Conservation (phyloP, 2,888 invertebrate genomes). For the Cerastoderma edule region DNA sequence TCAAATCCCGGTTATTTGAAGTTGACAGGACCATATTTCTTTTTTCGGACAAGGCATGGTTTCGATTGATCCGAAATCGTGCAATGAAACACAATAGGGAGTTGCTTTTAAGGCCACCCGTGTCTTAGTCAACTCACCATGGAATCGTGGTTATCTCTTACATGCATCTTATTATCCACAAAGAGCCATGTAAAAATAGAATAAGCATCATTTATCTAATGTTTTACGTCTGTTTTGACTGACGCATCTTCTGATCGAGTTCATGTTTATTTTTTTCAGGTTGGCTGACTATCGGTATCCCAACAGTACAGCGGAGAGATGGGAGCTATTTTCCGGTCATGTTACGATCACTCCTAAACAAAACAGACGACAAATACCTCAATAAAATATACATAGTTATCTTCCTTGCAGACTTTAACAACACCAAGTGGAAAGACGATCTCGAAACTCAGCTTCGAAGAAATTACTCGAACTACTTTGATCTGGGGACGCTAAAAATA, state of each 20-base stretch:
- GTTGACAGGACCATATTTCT: no score
- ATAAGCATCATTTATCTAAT: neutral
- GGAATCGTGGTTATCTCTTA: no score
- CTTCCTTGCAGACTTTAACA: conserved; percentile 83
- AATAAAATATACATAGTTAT: conserved; percentile 81
- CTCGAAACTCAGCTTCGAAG: conserved; percentile 61
- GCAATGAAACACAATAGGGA: no score
- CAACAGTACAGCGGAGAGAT: conserved; percentile 82
- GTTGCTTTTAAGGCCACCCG: no score
- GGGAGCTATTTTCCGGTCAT: conserved; percentile 82
- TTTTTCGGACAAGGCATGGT: no score
- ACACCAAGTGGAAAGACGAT: conserved; percentile 59
- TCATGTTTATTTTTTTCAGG: conserved; percentile 68
- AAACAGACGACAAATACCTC: conserved; percentile 77
- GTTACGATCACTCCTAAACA: conserved; percentile 80
- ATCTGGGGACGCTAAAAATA: conserved; percentile 79
- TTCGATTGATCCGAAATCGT: no score
- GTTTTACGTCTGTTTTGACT: neutral
- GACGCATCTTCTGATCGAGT: neutral
- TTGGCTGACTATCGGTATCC: conserved; percentile 83
- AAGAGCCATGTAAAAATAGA: no score
- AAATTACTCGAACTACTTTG: conserved; percentile 58
- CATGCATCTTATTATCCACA: no score
- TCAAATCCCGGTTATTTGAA: no score
- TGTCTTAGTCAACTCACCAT: no score